Evolutionary conservation across 2,888 invertebrate species (phyloP), one percentile per base, ranked within the genome.

Genomic region (Drosophila phalerata): DNA sequence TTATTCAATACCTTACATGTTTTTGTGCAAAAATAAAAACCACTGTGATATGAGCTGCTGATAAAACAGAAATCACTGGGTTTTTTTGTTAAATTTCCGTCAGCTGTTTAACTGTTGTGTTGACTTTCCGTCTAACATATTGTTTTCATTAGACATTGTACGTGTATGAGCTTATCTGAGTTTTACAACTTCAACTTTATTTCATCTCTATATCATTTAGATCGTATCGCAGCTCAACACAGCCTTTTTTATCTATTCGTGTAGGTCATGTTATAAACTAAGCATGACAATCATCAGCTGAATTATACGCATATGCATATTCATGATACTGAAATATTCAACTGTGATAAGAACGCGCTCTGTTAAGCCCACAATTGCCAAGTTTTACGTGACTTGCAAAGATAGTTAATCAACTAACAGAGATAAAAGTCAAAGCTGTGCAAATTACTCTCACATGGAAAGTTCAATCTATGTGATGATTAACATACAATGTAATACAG

Each of bases 381-480:
- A 25, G 10, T 3, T 58, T n/a, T 58, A 69, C 79, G 74, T 79
- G 79, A 79, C 65, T 66, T 63, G 47, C 40, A 2, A 25, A 25
- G 47, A 57, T 64, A 69, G 34, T 1, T 30, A 19, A 32, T 51
- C 19, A 13, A 1, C 15, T 13, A 13, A 8, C 13, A 10, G 9
- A 45, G 76, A 76, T 63, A 60, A 52, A 30, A 19, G 17, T 1
- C 32, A 42, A 19, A 25, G 42, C n/a, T 15, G 8, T 32, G 49
- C 49, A 30, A 32, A 37, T 22, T 40, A 6, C 17, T n/a, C 25
- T 15, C 19, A 19, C 49, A 64, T 56, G 34, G 25, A 25, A 45
- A 57, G n/a, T 9, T 3, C 17, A 17, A 13, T 40, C 19, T 37
- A 11, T 43, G 15, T 15, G 40, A 69, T 49, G 51, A 43, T 38